Base-by-base conservation (phyloP, 2,888 invertebrate species). In the Amiota minor region DNA sequence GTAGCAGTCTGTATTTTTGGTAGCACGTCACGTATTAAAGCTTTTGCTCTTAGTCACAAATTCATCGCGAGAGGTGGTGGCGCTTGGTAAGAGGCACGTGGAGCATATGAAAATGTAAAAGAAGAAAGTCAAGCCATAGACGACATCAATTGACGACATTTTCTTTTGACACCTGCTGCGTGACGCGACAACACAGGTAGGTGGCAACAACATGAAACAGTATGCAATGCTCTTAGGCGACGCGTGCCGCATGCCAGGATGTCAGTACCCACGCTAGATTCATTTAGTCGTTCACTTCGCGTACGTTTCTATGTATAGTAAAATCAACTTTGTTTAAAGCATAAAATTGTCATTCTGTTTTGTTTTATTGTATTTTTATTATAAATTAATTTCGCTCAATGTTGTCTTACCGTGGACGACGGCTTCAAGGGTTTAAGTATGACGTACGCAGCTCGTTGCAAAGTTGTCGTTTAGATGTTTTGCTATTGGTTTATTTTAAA, bases 151-250 rank as follows among this genome's bases (percentile, higher is more conserved):
- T 70, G 76, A 80, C 83, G 79, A 85, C 82, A 85, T 79, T 85
- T 81, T 80, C 80, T 82, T 84, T 84, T 86, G 82, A 80, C 84
- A 86, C 84, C 84, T 84, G 84, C 86, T 86, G 84, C 76, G 86
- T 81, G 81, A 79, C 79, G 77, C 70, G 73, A 35, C 75, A 72
- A 74, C 82, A 69, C 20, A 9, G 74, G 77, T 75, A 77, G 84
- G 72, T 79, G 75, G 74, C 74, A 71, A 53, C 70, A 69, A 59
- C 49, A 67, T 35, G 73, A 65, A 72, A 45, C 49, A 64, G 53
- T 46, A 62, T 50, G 71, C 71, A 64, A 18, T 84, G 86, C 81
- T 83, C 83, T 81, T 81, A 86, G 80, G 81, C 80, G 77, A 35
- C n/a, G 62, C 62, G 14, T 35, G 62, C 62, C 62, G 12, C 12